Conservation (phyloP, 2,797 vertebrate genomes). For the Schizothorax lantsangensis region DNA sequence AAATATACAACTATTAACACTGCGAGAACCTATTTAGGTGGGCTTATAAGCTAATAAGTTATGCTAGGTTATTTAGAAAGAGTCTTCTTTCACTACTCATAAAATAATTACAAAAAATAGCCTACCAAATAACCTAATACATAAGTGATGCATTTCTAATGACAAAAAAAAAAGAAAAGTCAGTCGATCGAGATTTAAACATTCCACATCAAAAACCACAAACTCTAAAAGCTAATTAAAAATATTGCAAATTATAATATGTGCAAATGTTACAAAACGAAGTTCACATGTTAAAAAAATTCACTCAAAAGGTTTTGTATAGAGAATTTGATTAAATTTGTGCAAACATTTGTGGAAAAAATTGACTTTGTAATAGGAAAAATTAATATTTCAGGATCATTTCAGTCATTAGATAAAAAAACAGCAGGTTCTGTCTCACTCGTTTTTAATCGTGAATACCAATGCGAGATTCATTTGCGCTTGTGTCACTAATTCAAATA, state of each 20-base stretch:
- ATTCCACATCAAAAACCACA: not conserved
- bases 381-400: not conserved
- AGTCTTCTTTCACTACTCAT: not conserved
- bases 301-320: too few relatives aligned
- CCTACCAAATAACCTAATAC: too few relatives aligned
- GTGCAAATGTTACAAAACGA: not conserved
- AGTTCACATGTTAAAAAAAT: not conserved
- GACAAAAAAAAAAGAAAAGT: too few relatives aligned
- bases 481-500: conserved; percentile 57
- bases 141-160: not conserved
- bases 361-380: not conserved
- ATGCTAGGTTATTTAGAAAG: not conserved
- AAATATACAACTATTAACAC: not conserved
- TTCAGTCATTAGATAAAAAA: conserved; percentile 45
- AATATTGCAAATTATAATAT: not conserved
- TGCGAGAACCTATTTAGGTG: not conserved
- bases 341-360: not conserved
- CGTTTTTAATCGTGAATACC: conserved; percentile 40
- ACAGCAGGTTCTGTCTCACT: conserved; percentile 9
- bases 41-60: not conserved
- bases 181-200: not conserved
- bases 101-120: not conserved
- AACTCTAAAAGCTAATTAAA: not conserved
- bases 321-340: not conserved
- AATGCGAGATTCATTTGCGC: conserved; percentile 41